Evolutionary conservation across 2,113 vertebrate species (phyloP).

Genomic region (Genyomyrus donnyi): DNA sequence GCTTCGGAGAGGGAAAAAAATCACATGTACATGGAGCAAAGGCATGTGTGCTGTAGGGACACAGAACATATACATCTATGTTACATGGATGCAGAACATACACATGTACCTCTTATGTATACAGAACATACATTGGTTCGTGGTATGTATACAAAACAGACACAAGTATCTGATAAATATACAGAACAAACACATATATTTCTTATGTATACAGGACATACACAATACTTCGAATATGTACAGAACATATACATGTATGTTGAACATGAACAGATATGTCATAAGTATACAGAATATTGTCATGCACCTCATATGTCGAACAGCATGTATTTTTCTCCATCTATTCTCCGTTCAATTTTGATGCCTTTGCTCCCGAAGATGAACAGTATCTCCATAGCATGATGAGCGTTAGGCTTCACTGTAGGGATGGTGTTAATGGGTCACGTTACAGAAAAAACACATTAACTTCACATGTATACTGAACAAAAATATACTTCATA

Average conservation of each 20-base stretch:
- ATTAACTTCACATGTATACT: too few species aligned
- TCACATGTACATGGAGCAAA: not conserved
- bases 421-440: not conserved
- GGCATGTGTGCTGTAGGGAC: not conserved
- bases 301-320: too few species aligned
- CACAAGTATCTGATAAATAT: not conserved
- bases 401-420: not conserved
- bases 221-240: not conserved
- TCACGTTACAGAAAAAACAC: too few species aligned
- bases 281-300: too few species aligned
- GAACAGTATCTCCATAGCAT: not conserved
- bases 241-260: not conserved
- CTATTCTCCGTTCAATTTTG: not conserved
- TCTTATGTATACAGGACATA: not conserved
- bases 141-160: not conserved
- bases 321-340: not conserved
- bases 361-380: not conserved
- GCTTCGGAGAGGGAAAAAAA: not conserved
- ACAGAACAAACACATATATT: not conserved
- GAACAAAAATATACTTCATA: too few species aligned
- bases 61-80: not conserved
- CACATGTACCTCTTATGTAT: not conserved
- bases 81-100: not conserved
- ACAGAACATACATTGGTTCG: not conserved
- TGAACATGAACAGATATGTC: not conserved